phyloP scores from a whole-genome alignment of 2,797 vertebrate genomes.

The Danio choprae region DNA sequence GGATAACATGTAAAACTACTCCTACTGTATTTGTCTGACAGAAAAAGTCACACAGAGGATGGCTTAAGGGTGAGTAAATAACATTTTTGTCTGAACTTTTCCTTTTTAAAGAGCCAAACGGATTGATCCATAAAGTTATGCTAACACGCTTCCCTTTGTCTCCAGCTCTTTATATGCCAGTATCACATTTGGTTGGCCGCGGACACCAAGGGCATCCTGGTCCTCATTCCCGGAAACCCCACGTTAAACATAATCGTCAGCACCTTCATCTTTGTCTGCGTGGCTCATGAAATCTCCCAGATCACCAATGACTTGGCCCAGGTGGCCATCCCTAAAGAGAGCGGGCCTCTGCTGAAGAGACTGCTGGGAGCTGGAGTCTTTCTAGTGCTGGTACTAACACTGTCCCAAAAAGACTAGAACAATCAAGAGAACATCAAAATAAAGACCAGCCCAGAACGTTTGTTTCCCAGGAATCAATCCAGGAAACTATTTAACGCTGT shows the following conservation, averaged over 20 bases:
- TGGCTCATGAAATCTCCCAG: slow-evolving; percentile 95
- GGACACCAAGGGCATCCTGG: slow-evolving; percentile 95
- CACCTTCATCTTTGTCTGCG: slow-evolving; percentile 98
- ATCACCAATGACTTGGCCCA: slow-evolving; percentile 97
- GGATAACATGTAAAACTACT: too few relatives aligned
- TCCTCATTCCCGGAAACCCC: slow-evolving; percentile 93
- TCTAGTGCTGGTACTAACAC: slow-evolving; percentile 81
- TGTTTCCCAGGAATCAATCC: slow-evolving; percentile 45
- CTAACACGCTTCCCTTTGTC: slow-evolving; percentile 20
- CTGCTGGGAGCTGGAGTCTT: slow-evolving; percentile 80
- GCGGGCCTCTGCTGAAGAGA: slow-evolving; percentile 85
- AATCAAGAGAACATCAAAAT: slow-evolving; percentile 55
- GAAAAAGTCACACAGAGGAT: too few relatives aligned
- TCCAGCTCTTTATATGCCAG: slow-evolving; percentile 97
- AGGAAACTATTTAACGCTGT: neutral
- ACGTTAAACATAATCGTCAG: slow-evolving; percentile 93
- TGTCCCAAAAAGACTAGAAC: slow-evolving; percentile 75
- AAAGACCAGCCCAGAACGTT: slow-evolving; percentile 4
- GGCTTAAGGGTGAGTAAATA: too few relatives aligned
- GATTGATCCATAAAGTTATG: too few relatives aligned
- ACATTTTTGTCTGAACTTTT: too few relatives aligned
- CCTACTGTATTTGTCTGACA: too few relatives aligned
- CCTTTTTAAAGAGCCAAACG: too few relatives aligned
- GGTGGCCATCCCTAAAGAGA: slow-evolving; percentile 94
- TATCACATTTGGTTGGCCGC: slow-evolving; percentile 99